phyloP scores from a whole-genome alignment of 2,113 vertebrate genomes.

The Melanocharis versteri region DNA sequence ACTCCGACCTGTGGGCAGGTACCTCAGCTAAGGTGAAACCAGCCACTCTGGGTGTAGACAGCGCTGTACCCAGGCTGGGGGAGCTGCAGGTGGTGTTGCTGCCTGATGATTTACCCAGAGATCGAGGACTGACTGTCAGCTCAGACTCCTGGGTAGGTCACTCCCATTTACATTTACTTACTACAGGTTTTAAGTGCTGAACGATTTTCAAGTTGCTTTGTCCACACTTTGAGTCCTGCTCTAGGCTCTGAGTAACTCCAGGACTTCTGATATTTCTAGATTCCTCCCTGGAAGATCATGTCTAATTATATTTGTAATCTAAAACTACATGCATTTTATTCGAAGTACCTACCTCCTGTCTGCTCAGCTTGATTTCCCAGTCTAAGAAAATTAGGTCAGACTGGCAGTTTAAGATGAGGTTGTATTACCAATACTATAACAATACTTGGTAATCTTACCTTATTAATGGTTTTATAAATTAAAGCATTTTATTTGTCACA shows the following conservation, averaged over 20 bases:
- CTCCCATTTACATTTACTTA: neutral
- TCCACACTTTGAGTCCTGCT: neutral
- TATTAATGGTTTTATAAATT: neutral
- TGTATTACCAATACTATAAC: neutral
- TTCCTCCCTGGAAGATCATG: neutral
- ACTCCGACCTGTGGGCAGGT: neutral
- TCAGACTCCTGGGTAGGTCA: neutral
- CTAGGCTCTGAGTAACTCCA: neutral
- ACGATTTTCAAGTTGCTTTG: neutral
- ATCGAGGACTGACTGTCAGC: neutral
- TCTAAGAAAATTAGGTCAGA: neutral
- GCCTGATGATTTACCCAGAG: neutral
- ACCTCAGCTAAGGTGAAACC: neutral
- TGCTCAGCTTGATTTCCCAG: neutral
- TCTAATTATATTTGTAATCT: neutral
- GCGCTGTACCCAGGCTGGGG: accelerated
- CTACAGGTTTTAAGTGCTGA: neutral
- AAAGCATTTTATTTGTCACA: neutral
- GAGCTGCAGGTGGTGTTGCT: neutral
- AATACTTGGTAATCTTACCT: neutral
- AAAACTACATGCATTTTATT: neutral
- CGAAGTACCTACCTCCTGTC: neutral
- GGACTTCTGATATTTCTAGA: neutral
- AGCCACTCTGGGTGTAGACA: neutral
- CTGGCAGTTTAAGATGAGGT: neutral